phyloP scores from a whole-genome alignment of 2,113 vertebrate genomes.

The Megaceryle maxima region DNA sequence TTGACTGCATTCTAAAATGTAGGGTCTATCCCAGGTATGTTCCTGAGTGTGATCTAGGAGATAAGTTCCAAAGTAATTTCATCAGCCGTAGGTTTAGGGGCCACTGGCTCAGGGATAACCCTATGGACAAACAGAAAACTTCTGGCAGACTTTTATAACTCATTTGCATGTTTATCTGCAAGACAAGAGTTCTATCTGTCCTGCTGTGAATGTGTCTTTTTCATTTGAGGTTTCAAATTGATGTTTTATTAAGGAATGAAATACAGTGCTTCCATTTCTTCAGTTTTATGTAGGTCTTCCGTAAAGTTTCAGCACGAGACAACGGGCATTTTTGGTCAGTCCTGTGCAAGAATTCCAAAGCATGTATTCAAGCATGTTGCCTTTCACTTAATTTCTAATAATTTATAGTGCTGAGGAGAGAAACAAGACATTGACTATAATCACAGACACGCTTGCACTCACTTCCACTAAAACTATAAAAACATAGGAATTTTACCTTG shows the following conservation, averaged over 20 bases:
- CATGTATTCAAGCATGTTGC: not conserved
- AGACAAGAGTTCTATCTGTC: not conserved
- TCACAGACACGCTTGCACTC: not conserved
- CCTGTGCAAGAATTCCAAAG: not conserved
- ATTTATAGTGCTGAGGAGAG: not conserved
- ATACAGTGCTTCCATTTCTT: not conserved
- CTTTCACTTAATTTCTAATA: not conserved
- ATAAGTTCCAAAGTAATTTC: not conserved
- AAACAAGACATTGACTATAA: not conserved
- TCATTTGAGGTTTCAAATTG: not conserved
- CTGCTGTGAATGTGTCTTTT: not conserved
- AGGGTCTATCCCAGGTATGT: not conserved
- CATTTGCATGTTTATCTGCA: not conserved
- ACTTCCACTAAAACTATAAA: not conserved
- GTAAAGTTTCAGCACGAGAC: not conserved
- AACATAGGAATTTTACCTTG: not conserved
- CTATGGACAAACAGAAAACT: not conserved
- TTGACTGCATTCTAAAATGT: not conserved
- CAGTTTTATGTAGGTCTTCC: rapidly evolving
- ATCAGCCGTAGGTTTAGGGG: not conserved
- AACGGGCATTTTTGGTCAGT: not conserved
- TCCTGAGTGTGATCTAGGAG: not conserved
- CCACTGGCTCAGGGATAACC: not conserved
- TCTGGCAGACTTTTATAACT: not conserved
- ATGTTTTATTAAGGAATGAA: not conserved